These are phyloP conservation scores for Abscondita cerata DNA, from an alignment of 2,888 invertebrate species.

Conservation along the genomic window DNA sequence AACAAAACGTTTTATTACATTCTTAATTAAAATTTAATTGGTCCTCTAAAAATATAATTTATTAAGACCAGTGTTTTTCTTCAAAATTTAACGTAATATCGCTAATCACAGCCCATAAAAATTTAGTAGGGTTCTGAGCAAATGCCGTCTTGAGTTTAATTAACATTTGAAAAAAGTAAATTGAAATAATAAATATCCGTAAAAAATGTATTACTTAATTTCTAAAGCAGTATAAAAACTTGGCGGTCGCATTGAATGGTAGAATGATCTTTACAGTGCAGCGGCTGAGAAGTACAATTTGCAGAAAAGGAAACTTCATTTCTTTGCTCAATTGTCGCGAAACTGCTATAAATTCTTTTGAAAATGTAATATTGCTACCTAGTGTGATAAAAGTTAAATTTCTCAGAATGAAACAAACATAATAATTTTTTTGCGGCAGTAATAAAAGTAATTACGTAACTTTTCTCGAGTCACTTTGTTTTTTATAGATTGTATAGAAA, in stretches of 20 bases:
- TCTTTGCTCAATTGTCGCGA: constrained; percentile 17
- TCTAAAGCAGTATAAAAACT: constrained; percentile 20
- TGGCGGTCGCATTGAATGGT: constrained; percentile 13
- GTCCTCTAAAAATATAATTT: neutral
- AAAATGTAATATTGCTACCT: constrained; percentile 18
- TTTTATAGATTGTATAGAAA: no score
- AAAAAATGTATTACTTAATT: constrained; percentile 25
- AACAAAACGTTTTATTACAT: neutral
- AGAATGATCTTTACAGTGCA: constrained; percentile 22
- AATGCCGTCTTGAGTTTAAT: constrained; percentile 12
- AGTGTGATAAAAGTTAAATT: no score
- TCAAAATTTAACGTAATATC: constrained; percentile 4
- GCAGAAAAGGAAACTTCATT: constrained; percentile 30
- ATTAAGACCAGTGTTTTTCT: neutral
- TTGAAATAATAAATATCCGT: constrained; percentile 13
- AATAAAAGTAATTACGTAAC: no score
- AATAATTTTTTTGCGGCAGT: no score
- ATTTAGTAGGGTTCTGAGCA: constrained; percentile 5
- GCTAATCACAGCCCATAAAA: constrained; percentile 9
- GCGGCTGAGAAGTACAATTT: constrained; percentile 29
- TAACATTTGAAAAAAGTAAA: constrained; percentile 24
- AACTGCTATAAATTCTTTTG: constrained; percentile 25
- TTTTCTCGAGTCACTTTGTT: no score
- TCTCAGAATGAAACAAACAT: no score
- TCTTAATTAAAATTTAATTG: constrained; percentile 9